Evolutionary conservation across 1,140 invertebrate species (phyloP), one percentile per base, ranked within the genome.

Genomic region (Hyles vespertilio): DNA sequence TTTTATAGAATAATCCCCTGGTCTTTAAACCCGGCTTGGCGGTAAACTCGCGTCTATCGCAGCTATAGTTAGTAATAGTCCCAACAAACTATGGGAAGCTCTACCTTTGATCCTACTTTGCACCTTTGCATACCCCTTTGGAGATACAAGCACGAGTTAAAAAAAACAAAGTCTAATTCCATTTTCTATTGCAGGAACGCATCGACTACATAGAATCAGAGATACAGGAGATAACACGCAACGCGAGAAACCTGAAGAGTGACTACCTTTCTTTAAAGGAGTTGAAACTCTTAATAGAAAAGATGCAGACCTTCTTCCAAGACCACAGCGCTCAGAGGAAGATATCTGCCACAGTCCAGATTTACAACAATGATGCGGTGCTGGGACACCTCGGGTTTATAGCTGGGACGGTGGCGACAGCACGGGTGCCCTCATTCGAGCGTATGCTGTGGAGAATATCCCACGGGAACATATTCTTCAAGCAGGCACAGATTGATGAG

Each of bases 261-360:
- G 98, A 98, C 81, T 98, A 93, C 80, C 90, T 97, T 33, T 96
- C 98, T 67, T 89, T 99, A 32, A 96, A 94, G 34, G 97, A 99
- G 83, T 87, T 98, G 56, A 95, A 93, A 67, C 94, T 98, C 67
- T 94, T 98, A 33, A 91, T 98, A 50, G 93, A 94, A 65, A 98
- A 98, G 84, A 97, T 96, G 2, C 96, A 97, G 84, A 91, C 91
- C 0, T 98, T 98, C 84, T 98, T 98, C 87, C 93, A 94, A 82
- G 96, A 97, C 71, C 92, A 93, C 85, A 92, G 92, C 72, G 92
- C 81, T 0, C 81, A 86, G 12, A 78, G 84, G 69, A 91, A 73
- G 70, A 89, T 81, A 56, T 90, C 79, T 90, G 94, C 74, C 90
- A 95, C 87, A 90, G 95, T 70, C 90, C 94, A 78, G 92, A 94